A percentile compares a stretch with the other conserved stretches of the same genome.
Evolutionary conservation across 2,888 invertebrate genomes (phyloP).

Genomic region (Heliconius aoede): DNA sequence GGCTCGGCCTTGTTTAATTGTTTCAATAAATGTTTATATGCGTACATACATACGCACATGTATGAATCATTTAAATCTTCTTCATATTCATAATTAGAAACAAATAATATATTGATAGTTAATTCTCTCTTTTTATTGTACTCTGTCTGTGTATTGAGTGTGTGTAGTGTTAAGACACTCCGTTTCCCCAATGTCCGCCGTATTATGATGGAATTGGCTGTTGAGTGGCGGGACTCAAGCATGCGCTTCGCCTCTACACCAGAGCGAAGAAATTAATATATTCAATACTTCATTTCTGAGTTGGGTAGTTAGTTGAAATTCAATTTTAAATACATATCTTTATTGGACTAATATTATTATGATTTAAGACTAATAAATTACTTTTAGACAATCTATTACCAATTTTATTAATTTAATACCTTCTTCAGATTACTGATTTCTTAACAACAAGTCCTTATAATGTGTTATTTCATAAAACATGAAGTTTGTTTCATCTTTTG

Average conservation of each 20-base stretch:
- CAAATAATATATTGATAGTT: background rate
- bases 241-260: too few relatives aligned
- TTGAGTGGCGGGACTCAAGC: too few relatives aligned
- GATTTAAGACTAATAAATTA: background rate
- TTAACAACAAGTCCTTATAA: background rate
- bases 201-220: too few relatives aligned
- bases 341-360: background rate
- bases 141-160: too few relatives aligned
- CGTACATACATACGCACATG: constrained; percentile 4
- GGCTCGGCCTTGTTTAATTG: constrained; percentile 47
- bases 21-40: constrained; percentile 40
- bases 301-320: too few relatives aligned
- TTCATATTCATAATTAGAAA: background rate
- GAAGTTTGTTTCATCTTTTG: constrained; percentile 9
- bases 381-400: background rate
- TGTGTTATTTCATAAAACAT: background rate
- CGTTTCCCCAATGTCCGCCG: too few relatives aligned
- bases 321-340: background rate
- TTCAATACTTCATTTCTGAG: too few relatives aligned
- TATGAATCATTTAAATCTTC: constrained; percentile 10
- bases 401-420: background rate
- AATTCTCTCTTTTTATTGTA: too few relatives aligned
- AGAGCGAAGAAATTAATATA: too few relatives aligned
- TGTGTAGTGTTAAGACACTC: too few relatives aligned
- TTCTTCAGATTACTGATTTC: background rate